A percentile compares a stretch with the other conserved stretches of the same genome.
These are phyloP conservation scores for Mesocricetus auratus DNA, from an alignment of 2,113 vertebrate genomes.

Conservation along the genomic window DNA sequence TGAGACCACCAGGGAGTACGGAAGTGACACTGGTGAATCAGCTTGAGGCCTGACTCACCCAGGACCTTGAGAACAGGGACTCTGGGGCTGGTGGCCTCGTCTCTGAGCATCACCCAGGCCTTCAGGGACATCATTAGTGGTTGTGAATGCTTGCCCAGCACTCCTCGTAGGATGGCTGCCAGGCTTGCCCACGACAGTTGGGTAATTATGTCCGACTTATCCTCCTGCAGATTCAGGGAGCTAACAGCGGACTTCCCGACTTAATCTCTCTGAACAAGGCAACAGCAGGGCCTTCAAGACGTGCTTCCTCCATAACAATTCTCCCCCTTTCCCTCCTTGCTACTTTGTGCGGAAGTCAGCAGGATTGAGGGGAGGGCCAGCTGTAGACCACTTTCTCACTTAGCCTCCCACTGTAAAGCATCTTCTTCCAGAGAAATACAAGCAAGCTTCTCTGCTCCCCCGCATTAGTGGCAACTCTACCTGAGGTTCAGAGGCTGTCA, in stretches of 20 bases:
- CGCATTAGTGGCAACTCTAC: background rate
- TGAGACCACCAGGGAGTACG: constrained; percentile 67
- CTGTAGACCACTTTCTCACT: background rate
- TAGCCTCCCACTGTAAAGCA: background rate
- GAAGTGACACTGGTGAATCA: constrained; percentile 77
- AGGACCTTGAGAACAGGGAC: constrained; percentile 50
- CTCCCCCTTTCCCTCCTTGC: background rate
- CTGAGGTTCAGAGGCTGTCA: background rate
- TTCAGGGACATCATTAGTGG: constrained; percentile 76
- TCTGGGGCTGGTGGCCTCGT: constrained; percentile 13
- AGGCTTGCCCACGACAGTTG: constrained; percentile 52
- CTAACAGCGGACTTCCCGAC: constrained; percentile 42
- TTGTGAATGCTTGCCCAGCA: constrained; percentile 60
- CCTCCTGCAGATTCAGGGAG: constrained; percentile 56
- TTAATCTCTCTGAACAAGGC: background rate
- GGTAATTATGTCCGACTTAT: constrained; percentile 61
- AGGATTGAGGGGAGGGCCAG: background rate
- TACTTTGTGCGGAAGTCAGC: accelerated
- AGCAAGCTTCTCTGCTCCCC: background rate
- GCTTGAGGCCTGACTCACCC: constrained; percentile 69
- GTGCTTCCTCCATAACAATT: background rate
- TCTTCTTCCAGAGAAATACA: background rate
- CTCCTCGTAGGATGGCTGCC: constrained; percentile 55
- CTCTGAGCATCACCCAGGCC: constrained; percentile 45
- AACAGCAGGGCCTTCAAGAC: background rate